Percentiles rank a stretch among this genome's conserved stretches.
phyloP scores from a whole-genome alignment of 2,888 invertebrate species.

The Timema podura region DNA sequence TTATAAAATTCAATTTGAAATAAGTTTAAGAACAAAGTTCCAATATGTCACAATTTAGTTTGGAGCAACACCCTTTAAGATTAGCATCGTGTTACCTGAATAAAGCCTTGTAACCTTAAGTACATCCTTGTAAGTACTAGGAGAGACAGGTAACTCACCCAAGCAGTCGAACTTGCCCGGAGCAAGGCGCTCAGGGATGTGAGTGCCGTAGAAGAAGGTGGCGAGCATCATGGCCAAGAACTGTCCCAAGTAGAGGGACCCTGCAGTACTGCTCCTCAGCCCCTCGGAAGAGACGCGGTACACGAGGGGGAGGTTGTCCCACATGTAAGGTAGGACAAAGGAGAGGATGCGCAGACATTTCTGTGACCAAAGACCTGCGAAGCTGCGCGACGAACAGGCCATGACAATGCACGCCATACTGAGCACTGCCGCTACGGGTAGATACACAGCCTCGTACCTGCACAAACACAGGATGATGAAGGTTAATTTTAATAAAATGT shows the following conservation, averaged over 20 bases:
- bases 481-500: neutral
- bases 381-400: neutral
- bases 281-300: neutral
- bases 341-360: neutral
- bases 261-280: neutral
- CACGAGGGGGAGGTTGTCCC: slow-evolving; percentile 4
- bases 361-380: neutral
- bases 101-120: no score
- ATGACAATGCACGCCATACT: neutral
- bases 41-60: no score
- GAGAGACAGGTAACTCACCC: neutral
- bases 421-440: neutral
- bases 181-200: neutral
- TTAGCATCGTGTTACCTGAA: no score
- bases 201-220: slow-evolving; percentile 7
- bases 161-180: slow-evolving; percentile 6
- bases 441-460: neutral
- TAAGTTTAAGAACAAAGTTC: no score
- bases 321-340: slow-evolving; percentile 14
- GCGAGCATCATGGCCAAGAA: slow-evolving; percentile 3
- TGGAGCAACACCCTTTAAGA: no score
- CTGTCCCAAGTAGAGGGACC: neutral
- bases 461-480: neutral
- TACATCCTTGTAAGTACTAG: no score
- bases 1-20: no score